Conservation (phyloP, 1,140 invertebrate species). For the Trachymyrmex septentrionalis region DNA sequence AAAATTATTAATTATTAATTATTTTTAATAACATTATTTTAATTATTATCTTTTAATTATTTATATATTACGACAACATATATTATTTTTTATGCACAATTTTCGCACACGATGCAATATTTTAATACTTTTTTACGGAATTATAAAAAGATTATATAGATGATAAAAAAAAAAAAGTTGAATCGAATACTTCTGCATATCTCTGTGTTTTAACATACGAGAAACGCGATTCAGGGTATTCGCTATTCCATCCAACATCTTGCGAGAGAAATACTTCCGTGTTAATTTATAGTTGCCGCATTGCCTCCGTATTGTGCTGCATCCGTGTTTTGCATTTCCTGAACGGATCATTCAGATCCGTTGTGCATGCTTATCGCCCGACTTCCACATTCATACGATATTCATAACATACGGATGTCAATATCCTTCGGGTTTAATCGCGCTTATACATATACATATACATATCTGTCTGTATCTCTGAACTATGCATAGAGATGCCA, state of each 20-base stretch:
- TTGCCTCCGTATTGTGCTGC: background rate
- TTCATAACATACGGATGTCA: conserved; percentile 56
- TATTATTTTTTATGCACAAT: background rate
- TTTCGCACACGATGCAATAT: background rate
- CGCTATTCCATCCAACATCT: background rate
- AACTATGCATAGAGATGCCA: conserved; percentile 47
- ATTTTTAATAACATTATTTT: too few relatives aligned
- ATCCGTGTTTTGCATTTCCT: conserved; percentile 22
- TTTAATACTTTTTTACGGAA: background rate
- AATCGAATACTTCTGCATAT: background rate
- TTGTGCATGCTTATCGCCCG: conserved; percentile 2
- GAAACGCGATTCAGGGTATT: background rate
- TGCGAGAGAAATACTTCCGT: background rate
- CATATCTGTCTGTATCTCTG: conserved; percentile 19
- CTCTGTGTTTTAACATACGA: background rate
- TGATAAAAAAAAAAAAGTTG: background rate
- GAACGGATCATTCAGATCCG: conserved; percentile 38
- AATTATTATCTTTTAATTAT: too few relatives aligned
- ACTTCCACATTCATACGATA: conserved; percentile 51
- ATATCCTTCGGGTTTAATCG: conserved; percentile 55
- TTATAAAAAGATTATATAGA: background rate
- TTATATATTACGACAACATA: too few relatives aligned
- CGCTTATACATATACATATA: conserved; percentile 48
- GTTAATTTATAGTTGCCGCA: background rate
- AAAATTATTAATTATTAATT: background rate